Percentiles rank a stretch among this genome's conserved stretches.
These are phyloP conservation scores for Scylla paramamosain DNA, from an alignment of 1,140 invertebrate genomes.

Conservation along the genomic window DNA sequence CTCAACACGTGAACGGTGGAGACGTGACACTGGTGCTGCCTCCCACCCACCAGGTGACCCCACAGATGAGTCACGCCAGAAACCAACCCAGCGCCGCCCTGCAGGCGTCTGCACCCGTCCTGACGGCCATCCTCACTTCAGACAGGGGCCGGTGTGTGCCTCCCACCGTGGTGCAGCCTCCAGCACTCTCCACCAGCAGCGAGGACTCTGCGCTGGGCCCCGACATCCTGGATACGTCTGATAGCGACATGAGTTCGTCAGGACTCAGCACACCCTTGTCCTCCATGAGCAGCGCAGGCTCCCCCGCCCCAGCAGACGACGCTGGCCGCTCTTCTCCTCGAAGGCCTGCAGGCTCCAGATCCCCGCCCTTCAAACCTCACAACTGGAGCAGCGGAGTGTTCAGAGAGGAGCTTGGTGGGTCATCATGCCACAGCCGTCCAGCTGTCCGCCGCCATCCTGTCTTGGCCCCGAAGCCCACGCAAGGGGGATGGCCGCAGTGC, in stretches of 20 bases:
- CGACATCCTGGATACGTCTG: slow-evolving; percentile 55
- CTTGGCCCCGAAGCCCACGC: slow-evolving; percentile 54
- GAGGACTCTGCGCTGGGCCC: slow-evolving; percentile 63
- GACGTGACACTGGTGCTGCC: slow-evolving; percentile 85
- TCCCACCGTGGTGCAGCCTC: slow-evolving; percentile 48
- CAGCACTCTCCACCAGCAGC: slow-evolving; percentile 64
- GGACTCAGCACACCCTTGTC: slow-evolving; percentile 63
- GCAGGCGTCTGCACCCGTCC: slow-evolving; percentile 63
- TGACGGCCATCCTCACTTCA: slow-evolving; percentile 64
- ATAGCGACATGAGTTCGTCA: slow-evolving; percentile 67
- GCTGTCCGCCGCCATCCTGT: slow-evolving; percentile 50
- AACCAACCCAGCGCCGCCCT: slow-evolving; percentile 52
- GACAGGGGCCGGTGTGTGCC: not conserved
- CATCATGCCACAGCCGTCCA: not conserved
- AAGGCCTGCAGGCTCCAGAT: slow-evolving; percentile 7
- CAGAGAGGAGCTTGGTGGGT: slow-evolving; percentile 59
- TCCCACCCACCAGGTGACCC: not conserved
- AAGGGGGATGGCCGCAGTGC: not conserved
- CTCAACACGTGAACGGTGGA: slow-evolving; percentile 49
- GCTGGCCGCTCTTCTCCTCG: slow-evolving; percentile 38
- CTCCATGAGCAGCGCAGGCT: slow-evolving; percentile 58
- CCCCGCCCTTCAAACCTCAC: slow-evolving; percentile 34
- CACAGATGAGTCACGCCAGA: slow-evolving; percentile 3
- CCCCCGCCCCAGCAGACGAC: slow-evolving; percentile 54
- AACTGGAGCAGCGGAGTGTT: slow-evolving; percentile 57